Percentiles rank a stretch among this genome's conserved stretches.
Evolutionary conservation across 1,140 invertebrate genomes (phyloP).

Genomic region (Leucophenga varia): DNA sequence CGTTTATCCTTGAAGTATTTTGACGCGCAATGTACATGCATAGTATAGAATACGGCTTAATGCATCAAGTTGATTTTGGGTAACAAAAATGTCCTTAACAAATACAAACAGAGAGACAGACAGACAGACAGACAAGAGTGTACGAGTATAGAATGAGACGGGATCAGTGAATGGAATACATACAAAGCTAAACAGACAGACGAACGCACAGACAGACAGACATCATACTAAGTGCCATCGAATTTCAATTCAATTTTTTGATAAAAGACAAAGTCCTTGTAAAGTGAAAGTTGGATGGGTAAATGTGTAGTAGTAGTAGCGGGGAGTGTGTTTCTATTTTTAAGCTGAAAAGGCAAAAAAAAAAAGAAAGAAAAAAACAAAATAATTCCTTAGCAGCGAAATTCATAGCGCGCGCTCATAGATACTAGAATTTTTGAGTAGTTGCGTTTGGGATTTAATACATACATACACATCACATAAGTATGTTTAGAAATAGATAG

Average conservation of each 20-base stretch:
- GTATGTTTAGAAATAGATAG: too few relatives aligned
- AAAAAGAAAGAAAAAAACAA: constrained; percentile 13
- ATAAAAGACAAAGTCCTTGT: too few relatives aligned
- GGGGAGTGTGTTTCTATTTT: too few relatives aligned
- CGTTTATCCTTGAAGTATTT: constrained; percentile 50
- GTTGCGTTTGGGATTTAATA: too few relatives aligned
- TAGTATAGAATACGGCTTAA: too few relatives aligned
- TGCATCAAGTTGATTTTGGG: too few relatives aligned
- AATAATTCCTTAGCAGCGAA: not conserved
- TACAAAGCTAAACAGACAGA: constrained; percentile 18
- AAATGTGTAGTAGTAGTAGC: too few relatives aligned
- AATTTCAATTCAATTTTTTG: constrained; percentile 55
- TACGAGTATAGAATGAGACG: not conserved
- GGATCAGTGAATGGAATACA: constrained; percentile 23
- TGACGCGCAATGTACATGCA: too few relatives aligned
- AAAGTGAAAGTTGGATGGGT: too few relatives aligned
- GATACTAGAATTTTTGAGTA: too few relatives aligned
- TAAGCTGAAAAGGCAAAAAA: constrained; percentile 5
- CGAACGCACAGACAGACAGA: constrained; percentile 8
- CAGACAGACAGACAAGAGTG: constrained; percentile 9
- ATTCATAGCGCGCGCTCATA: not conserved
- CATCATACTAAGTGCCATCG: constrained; percentile 44
- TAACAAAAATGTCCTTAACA: too few relatives aligned
- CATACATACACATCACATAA: too few relatives aligned
- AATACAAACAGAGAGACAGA: constrained; percentile 7